These are phyloP conservation scores for Phaethornis superciliosus DNA, from an alignment of 2,113 vertebrate species.

Conservation along the genomic window DNA sequence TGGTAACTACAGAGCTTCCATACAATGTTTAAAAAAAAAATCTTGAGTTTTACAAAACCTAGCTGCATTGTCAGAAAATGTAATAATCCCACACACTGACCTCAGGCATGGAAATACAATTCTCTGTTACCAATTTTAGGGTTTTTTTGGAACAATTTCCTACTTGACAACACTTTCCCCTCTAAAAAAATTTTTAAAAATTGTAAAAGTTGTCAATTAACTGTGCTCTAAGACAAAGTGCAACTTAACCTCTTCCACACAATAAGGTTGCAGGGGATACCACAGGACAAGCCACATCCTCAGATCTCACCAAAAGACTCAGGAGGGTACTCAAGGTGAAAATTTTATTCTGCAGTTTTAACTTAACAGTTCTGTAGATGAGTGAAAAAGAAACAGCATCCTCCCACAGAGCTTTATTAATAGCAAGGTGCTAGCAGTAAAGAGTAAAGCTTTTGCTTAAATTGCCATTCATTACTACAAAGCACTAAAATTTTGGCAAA, in stretches of 20 bases:
- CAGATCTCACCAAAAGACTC: neutral
- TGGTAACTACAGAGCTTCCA: neutral
- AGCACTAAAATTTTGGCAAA: neutral
- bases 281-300: accelerated
- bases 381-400: conserved; percentile 8
- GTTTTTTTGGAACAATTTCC: neutral
- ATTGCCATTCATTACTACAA: neutral
- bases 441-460: neutral
- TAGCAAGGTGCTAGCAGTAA: conserved; percentile 23
- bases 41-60: neutral
- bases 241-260: neutral
- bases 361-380: neutral
- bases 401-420: conserved; percentile 25
- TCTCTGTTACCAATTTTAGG: neutral
- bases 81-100: neutral
- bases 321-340: neutral
- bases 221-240: neutral
- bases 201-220: neutral
- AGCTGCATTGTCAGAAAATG: neutral
- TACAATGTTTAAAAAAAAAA: neutral
- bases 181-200: neutral
- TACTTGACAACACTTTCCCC: neutral
- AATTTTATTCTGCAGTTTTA: neutral
- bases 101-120: neutral
- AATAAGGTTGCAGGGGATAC: neutral